These are phyloP conservation scores for Cephonodes hylas DNA, from an alignment of 2,888 invertebrate species.

Conservation along the genomic window DNA sequence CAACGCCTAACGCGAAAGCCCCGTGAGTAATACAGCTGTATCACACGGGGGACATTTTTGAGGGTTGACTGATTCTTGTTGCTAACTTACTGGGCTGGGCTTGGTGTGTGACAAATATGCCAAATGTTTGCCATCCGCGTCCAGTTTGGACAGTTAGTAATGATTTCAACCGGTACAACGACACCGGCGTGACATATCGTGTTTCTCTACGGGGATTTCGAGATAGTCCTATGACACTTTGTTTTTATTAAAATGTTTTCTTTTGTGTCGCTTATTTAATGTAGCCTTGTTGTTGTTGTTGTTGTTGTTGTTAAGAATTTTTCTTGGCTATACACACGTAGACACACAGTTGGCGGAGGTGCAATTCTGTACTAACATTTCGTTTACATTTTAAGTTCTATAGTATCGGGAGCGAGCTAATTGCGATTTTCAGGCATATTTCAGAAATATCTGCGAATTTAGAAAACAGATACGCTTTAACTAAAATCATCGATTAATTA, in stretches of 20 bases:
- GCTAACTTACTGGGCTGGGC: slow-evolving; percentile 32
- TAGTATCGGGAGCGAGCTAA: too few species aligned
- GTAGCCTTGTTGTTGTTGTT: neutral
- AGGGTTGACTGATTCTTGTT: slow-evolving; percentile 42
- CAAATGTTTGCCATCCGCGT: slow-evolving; percentile 9
- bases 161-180: neutral
- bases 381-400: too few species aligned
- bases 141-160: neutral
- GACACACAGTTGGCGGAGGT: too few species aligned
- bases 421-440: too few species aligned
- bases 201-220: neutral
- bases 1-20: slow-evolving; percentile 16
- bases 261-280: neutral
- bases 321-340: too few species aligned
- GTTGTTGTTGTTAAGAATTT: neutral
- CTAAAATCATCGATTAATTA: too few species aligned
- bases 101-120: slow-evolving; percentile 26
- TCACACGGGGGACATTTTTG: slow-evolving; percentile 28
- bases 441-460: too few species aligned
- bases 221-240: neutral
- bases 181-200: neutral
- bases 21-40: slow-evolving; percentile 22
- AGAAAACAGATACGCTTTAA: too few species aligned
- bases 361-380: too few species aligned
- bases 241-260: slow-evolving; percentile 3